These are phyloP conservation scores for Trinorchestia longiramus DNA, from an alignment of 1,140 invertebrate species.

Conservation along the genomic window DNA sequence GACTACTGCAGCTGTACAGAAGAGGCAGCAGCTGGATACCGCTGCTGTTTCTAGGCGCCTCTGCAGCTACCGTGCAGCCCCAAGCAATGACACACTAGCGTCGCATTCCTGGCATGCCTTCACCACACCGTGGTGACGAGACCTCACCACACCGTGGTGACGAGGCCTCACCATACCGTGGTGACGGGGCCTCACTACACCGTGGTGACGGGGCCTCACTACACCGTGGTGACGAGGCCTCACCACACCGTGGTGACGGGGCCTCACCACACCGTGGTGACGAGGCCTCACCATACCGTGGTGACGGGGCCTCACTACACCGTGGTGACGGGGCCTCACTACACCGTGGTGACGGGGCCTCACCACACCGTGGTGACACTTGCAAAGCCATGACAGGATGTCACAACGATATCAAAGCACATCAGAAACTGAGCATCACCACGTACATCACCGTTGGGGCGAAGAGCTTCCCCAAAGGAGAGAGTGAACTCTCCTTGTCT, in stretches of 20 bases:
- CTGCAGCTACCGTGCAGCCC: constrained; percentile 5
- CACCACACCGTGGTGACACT: not conserved
- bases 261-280: not conserved
- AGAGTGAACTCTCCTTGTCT: too few relatives aligned
- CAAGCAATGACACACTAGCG: not conserved
- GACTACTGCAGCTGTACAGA: not conserved
- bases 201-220: not conserved
- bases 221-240: not conserved
- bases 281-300: not conserved
- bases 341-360: not conserved
- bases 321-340: not conserved
- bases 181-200: not conserved
- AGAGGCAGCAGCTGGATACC: not conserved
- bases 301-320: not conserved
- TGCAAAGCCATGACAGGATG: not conserved
- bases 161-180: not conserved
- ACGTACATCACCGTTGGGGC: not conserved
- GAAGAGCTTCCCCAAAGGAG: too few relatives aligned
- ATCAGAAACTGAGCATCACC: not conserved
- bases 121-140: not conserved
- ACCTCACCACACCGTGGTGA: constrained; percentile 6
- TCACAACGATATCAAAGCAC: not conserved
- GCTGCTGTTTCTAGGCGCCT: not conserved
- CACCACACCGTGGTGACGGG: not conserved
- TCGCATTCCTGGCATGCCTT: constrained; percentile 6